Conservation (phyloP, 2,113 vertebrate species). For the Mobula birostris region DNA sequence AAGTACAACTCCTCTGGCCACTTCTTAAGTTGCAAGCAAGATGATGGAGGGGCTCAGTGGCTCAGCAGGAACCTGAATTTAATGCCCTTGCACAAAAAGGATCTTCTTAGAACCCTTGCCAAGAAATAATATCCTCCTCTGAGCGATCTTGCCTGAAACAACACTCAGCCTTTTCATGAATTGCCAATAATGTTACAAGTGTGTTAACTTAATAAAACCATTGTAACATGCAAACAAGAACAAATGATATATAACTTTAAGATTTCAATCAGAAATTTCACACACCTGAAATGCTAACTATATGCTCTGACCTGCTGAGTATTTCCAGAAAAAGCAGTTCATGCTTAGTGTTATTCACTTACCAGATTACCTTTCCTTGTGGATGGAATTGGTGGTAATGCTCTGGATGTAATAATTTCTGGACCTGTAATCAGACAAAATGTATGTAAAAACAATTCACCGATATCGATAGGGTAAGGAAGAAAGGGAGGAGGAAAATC, state of each 20-base stretch:
- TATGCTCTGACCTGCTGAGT: background rate
- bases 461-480: background rate
- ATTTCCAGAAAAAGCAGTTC: background rate
- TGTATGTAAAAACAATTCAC: background rate
- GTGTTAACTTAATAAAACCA: background rate
- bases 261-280: background rate
- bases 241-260: background rate
- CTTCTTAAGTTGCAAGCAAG: too few relatives aligned
- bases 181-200: background rate
- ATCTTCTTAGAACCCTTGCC: background rate
- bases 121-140: background rate
- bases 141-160: background rate
- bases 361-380: background rate
- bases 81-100: background rate
- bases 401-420: conserved; percentile 17
- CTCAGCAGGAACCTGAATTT: background rate
- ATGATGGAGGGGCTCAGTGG: background rate
- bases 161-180: background rate
- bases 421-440: conserved; percentile 26
- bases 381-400: background rate
- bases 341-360: background rate
- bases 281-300: background rate
- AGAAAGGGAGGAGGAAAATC: too few relatives aligned
- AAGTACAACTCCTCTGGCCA: too few relatives aligned
- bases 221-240: background rate